Evolutionary conservation across 2,797 vertebrate species (phyloP), one percentile per base, ranked within the genome.

Genomic region (Enteromius trimaculatus): DNA sequence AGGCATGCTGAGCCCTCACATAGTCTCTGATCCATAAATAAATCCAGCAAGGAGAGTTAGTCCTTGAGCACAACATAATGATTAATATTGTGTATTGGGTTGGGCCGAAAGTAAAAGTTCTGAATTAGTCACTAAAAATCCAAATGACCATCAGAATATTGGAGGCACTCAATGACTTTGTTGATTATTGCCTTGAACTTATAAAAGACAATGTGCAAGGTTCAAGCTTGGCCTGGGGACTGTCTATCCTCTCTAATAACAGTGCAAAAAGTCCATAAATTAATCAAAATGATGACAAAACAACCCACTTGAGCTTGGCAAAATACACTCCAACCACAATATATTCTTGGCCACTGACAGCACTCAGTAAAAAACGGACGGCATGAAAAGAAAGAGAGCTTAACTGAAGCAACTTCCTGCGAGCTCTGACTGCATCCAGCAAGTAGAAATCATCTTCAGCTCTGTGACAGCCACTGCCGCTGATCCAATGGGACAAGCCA

Each of bases 1-100:
- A 86, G 93, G 94, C 92, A 91, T 5, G 10, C 75, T 23, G 93
- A 93, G 93, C 92, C 92, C 88, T 89, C 83, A 76, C 49, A 65
- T 85, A 69, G 77, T 80, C 26, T n/a, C n/a, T n/a, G n/a, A n/a
- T n/a, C n/a, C n/a, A n/a, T 8, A 47, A 49, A 34, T 34, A 21
- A 78, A 49, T 31, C 37, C n/a, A 69, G 66, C 11, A 69, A 42
- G 37, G 11, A 16, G 6, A 6, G 10, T 1, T 10, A 51, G 44
- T 21, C 9, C 51, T 13, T 29, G 23, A 16, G 60, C 13, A 62
- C 23, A 62, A 16, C 16, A 62, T 62, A 62, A 29, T 14, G 26
- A 26, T 14, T 26, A 62, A 16, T 62, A 29, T 62, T 29, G 13
- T 29, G 60, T 29, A 62, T 6, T 29, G 26, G 69, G 7, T 29